Conservation (phyloP, 2,797 vertebrate species). For the Argyrosomus regius region DNA sequence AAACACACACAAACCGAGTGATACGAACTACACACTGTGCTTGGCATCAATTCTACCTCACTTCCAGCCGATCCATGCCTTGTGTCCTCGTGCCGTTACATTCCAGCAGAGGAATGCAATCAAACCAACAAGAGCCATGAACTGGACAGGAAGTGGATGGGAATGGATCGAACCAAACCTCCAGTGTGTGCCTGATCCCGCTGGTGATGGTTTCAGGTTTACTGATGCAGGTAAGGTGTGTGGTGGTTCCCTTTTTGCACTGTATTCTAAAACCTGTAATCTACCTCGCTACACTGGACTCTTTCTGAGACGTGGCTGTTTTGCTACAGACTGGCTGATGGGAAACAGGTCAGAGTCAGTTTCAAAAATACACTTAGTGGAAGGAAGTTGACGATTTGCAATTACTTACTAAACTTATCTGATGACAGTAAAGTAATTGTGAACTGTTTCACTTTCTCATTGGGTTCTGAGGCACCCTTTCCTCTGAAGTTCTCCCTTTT, state of each 20-base stretch:
- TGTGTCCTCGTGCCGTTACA: conserved; percentile 2
- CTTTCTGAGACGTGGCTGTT: conserved; percentile 31
- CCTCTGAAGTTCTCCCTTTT: neutral
- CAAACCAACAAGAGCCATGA: conserved; percentile 35
- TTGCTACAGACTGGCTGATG: conserved; percentile 20
- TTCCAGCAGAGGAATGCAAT: conserved; percentile 49
- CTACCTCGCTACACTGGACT: neutral
- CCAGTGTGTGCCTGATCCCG: conserved; percentile 53
- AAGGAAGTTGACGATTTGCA: conserved; percentile 8
- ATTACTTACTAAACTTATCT: conserved; percentile 2
- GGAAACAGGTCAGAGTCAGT: conserved; percentile 31
- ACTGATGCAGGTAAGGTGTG: conserved; percentile 48
- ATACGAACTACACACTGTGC: conserved; percentile 50
- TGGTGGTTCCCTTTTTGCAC: conserved; percentile 62
- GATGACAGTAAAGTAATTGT: neutral
- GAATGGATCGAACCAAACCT: conserved; percentile 60
- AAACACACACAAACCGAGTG: conserved; percentile 59
- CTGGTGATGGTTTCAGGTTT: conserved; percentile 49
- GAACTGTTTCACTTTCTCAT: neutral
- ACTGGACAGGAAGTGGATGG: conserved; percentile 44
- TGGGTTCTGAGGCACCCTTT: neutral
- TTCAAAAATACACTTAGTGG: conserved; percentile 23
- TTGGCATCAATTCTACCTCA: conserved; percentile 66
- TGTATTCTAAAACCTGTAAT: neutral
- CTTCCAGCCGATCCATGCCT: conserved; percentile 46